Evolutionary conservation across 1,140 invertebrate species (phyloP).

Genomic region (Drosophila baimaii): DNA sequence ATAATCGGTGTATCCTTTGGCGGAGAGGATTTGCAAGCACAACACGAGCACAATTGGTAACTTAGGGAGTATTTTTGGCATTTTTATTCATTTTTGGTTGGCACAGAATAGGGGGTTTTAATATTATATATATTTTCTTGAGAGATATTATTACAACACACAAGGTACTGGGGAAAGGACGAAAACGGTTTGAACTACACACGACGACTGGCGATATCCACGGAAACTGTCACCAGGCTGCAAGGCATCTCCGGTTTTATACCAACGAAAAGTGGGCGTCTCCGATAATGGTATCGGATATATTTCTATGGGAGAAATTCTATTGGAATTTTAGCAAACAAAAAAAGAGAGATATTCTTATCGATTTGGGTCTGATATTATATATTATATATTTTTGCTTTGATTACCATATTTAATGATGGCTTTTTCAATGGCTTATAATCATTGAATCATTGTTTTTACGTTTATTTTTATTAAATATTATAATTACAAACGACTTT

Average conservation of each 20-base stretch:
- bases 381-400: too few species aligned
- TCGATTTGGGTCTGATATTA: neutral
- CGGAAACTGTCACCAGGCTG: slow-evolving; percentile 15
- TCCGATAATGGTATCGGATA: slow-evolving; percentile 11
- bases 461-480: too few species aligned
- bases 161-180: neutral
- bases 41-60: slow-evolving; percentile 8
- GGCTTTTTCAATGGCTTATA: too few species aligned
- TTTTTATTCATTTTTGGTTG: slow-evolving; percentile 39
- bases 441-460: too few species aligned
- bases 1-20: slow-evolving; percentile 1
- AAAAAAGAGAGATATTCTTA: neutral
- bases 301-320: neutral
- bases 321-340: neutral
- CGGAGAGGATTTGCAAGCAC: slow-evolving; percentile 14
- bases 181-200: slow-evolving; percentile 1
- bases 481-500: too few species aligned
- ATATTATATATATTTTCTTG: neutral
- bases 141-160: neutral
- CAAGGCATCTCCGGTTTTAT: slow-evolving; percentile 27
- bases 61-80: slow-evolving; percentile 1
- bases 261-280: slow-evolving; percentile 42
- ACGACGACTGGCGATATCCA: neutral
- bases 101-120: neutral
- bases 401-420: too few species aligned